Evolutionary conservation across 1,140 invertebrate species (phyloP).

Genomic region (Leptopilina boulardi): DNA sequence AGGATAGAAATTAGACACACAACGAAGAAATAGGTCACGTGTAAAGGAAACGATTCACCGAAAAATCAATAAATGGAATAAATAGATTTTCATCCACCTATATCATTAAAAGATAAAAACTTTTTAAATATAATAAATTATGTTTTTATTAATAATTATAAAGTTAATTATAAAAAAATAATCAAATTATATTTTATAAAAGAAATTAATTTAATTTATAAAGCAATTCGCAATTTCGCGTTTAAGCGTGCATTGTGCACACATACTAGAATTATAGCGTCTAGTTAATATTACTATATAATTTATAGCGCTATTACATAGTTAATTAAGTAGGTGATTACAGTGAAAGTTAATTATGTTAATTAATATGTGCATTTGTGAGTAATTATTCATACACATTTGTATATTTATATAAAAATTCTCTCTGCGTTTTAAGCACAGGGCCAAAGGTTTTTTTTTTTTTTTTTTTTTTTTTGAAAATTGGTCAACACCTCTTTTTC

Average conservation of each 20-base stretch:
- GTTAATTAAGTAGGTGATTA: conserved; percentile 17
- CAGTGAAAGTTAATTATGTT: neutral
- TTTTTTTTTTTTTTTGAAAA: neutral
- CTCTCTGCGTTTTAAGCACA: neutral
- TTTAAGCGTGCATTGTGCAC: neutral
- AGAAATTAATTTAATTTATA: neutral
- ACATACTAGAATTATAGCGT: neutral
- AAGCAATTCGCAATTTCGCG: neutral
- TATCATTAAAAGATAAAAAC: too few relatives aligned
- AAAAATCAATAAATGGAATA: conserved; percentile 59
- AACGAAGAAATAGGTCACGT: conserved; percentile 40
- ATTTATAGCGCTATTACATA: neutral
- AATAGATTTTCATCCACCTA: conserved; percentile 38
- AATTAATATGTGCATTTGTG: conserved; percentile 4
- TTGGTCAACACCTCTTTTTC: neutral
- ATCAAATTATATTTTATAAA: neutral
- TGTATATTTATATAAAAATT: too few relatives aligned
- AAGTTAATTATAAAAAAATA: too few relatives aligned
- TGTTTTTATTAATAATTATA: too few relatives aligned
- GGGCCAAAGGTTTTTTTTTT: neutral
- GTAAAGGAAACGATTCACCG: conserved; percentile 40
- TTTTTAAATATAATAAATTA: too few relatives aligned
- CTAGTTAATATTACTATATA: neutral
- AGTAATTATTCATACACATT: neutral
- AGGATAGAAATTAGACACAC: conserved; percentile 37